phyloP scores from a whole-genome alignment of 2,113 vertebrate genomes.

The Formicarius rufipectus region DNA sequence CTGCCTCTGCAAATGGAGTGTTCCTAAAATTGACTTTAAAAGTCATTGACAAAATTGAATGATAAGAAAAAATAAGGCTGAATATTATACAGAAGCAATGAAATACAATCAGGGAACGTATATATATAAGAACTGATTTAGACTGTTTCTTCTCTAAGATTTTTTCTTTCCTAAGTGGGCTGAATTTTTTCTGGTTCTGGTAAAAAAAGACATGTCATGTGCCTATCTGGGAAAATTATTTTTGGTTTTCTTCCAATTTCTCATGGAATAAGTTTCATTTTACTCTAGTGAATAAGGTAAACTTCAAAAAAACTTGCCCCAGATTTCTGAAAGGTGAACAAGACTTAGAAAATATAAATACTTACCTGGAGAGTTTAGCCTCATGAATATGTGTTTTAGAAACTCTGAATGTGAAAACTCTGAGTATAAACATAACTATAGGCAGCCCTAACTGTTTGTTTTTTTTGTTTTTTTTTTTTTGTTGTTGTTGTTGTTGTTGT shows the following conservation, averaged over 20 bases:
- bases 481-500: too few species aligned
- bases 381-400: neutral
- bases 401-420: neutral
- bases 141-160: neutral
- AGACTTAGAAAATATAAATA: neutral
- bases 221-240: neutral
- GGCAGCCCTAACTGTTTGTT: neutral
- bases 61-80: neutral
- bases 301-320: neutral
- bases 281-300: neutral
- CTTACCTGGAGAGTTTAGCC: neutral
- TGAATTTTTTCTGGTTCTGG: neutral
- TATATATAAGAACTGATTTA: neutral
- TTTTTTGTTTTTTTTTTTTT: too few species aligned
- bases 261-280: neutral
- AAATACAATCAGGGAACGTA: neutral
- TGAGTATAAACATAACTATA: neutral
- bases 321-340: neutral
- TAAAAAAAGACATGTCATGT: neutral
- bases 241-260: neutral
- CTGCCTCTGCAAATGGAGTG: neutral
- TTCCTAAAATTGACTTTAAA: neutral
- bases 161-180: neutral
- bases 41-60: neutral
- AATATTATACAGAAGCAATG: rapidly evolving